Base-by-base conservation (phyloP, 1,140 invertebrate genomes). In the Drosophila eugracilis region DNA sequence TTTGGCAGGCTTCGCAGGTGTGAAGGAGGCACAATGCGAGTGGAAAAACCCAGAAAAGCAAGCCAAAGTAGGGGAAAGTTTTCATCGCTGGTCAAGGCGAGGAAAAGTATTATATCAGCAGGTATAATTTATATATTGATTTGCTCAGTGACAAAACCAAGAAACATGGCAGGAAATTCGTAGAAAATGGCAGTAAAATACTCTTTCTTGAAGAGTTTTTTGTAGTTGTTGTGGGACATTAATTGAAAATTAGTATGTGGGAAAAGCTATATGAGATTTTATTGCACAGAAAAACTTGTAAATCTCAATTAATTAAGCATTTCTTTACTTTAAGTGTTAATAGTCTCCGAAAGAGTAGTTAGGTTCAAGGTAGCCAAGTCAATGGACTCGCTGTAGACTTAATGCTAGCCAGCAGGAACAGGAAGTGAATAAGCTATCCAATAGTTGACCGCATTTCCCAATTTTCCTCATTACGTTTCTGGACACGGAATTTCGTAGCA, bases 101-200 rank as follows among this genome's bases (percentile, higher is more conserved):
- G 17, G 15, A 19, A 22, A 44, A 37, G 75, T 44, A 73, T 45
- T 50, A 73, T 62, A 52, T 75, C 45, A 47, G 50, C 59, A 39
- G 36, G 32, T 42, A 44, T 55, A 59, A 81, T 75, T 72, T 85
- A 62, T 84, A 48, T 73, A 85, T 85, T 73, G 62, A 73, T 80
- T 76, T 58, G 58, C 28, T 21, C 75, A 58, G 62, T 24, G 59
- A 34, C 70, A 74, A 75, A 66, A 74, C 44, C 44, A 37, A 48
- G 49, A 42, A 34, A 36, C 28, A 66, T 67, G 24, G 21, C 44
- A 15, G 12, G 5, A 55, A 47, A 15, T 26, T 32, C 7, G 14
- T 15, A 3, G 7, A 5, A 5, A 26, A 12, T 42, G 41, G 2
- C 14, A 28, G 34, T 9, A n/a, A 44, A 17, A 42, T 73, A 73